Evolutionary conservation across 2,888 invertebrate species (phyloP).

Genomic region (Heliconius ismenius): DNA sequence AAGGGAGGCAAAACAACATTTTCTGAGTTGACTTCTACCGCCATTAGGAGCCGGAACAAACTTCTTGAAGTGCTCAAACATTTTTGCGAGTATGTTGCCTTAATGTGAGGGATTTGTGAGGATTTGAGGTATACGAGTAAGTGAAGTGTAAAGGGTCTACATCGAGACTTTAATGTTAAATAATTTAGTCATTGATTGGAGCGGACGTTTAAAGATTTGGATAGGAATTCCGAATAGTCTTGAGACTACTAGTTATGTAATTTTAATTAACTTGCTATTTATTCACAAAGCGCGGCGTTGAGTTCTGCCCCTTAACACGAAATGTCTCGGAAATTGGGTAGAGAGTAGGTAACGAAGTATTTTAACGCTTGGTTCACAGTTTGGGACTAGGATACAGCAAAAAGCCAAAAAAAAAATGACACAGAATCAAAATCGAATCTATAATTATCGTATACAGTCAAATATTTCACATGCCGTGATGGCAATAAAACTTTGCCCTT

Average conservation of each 20-base stretch:
- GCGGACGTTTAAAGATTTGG: no score
- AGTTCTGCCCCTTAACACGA: no score
- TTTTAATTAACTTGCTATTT: no score
- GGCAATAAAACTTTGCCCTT: slow-evolving; percentile 29
- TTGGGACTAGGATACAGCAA: background rate
- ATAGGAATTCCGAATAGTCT: no score
- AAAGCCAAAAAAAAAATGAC: background rate
- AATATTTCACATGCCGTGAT: background rate
- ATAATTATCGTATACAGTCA: background rate
- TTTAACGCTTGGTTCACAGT: no score
- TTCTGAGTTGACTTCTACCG: slow-evolving; percentile 32
- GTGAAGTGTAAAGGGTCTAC: slow-evolving; percentile 3
- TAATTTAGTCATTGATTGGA: background rate
- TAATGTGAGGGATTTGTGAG: slow-evolving; percentile 30
- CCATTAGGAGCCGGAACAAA: slow-evolving; percentile 52
- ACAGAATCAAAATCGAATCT: background rate
- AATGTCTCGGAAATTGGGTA: no score
- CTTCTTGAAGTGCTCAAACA: slow-evolving; percentile 51
- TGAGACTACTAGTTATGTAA: no score
- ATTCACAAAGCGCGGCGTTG: no score
- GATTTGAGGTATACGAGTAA: slow-evolving; percentile 24
- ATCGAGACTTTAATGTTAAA: background rate
- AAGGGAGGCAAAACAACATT: slow-evolving; percentile 21
- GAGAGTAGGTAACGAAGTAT: no score
- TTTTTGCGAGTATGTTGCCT: slow-evolving; percentile 42